A percentile compares a stretch with the other conserved stretches of the same genome.
phyloP scores from a whole-genome alignment of 1,140 invertebrate genomes.

The Metopolophium dirhodum region DNA sequence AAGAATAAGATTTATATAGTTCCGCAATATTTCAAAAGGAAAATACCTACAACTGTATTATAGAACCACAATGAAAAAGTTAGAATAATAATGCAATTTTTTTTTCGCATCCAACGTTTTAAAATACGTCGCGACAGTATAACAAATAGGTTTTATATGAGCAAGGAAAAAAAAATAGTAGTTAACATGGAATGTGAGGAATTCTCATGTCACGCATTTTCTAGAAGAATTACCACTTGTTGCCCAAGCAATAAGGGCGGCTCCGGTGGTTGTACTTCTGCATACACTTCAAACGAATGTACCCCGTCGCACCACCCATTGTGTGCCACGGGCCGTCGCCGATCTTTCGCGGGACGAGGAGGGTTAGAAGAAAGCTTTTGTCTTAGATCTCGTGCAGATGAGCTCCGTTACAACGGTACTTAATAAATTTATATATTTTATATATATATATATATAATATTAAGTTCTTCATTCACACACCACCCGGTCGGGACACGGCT shows the following conservation, averaged over 20 bases:
- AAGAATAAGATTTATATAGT: background rate
- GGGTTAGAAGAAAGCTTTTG: slow-evolving; percentile 21
- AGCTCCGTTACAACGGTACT: background rate
- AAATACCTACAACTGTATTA: background rate
- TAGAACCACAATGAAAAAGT: background rate
- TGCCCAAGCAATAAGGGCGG: background rate
- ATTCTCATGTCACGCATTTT: background rate
- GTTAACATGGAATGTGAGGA: background rate
- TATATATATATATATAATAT: too few species aligned
- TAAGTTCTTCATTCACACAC: background rate
- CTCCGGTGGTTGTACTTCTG: background rate
- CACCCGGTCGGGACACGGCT: background rate
- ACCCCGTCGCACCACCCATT: too few species aligned
- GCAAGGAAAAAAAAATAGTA: background rate
- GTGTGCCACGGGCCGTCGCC: background rate
- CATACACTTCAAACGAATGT: background rate
- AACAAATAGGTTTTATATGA: background rate
- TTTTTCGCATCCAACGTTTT: background rate
- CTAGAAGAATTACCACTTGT: slow-evolving; percentile 29
- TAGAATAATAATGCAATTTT: background rate
- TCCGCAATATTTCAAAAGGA: background rate
- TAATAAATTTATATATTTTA: background rate
- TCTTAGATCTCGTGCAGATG: background rate
- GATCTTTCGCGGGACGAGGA: background rate
- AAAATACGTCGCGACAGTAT: background rate